Base-by-base conservation (phyloP, 2,888 invertebrate species). In the Thymelicus acteon region DNA sequence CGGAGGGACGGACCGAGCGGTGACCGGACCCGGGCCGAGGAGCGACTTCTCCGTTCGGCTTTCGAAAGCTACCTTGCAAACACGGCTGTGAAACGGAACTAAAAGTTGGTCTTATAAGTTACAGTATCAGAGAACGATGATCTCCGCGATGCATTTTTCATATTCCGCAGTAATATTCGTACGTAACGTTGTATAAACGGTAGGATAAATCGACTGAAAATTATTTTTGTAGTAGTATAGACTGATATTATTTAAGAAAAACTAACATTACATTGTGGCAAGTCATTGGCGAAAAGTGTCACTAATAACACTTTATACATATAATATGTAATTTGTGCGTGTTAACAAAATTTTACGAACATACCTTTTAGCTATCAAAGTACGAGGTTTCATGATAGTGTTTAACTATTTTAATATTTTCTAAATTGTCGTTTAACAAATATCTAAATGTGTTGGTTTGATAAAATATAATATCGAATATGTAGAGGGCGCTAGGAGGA, bases 181-280 rank as follows among this genome's bases (percentile, higher is more conserved):
- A 80, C 78, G 79, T 77, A 77, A 79, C 78, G 78, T 79, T 85
- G 87, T 88, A 87, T 86, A 88, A 87, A 87, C 89, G 82, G 86
- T 89, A 89, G 90, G 82, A 85, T 89, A 92, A 91, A 90, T 89
- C 90, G 93, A 93, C 93, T 93, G 93, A 93, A 88, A 91, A 90
- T 91, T 93, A 93, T 93, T 93, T 93, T 93, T 93, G 90, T 93
- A 93, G 93, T 92, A 92, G 92, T 85, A 88, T 93, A 93, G 93
- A 93, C 93, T 93, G 93, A 93, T 91, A 92, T 91, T 85, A 82
- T 92, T 91, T 90, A 91, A 82, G 84, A 84, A 82, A 74, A 74
- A 75, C 80, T 76, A 71, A 71, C 72, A 75, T 66, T 74, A 73
- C 75, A 71, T 76, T 77, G 77, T 65, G 75, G 73, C 75, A 74